A percentile compares a stretch with the other conserved stretches of the same genome.
Evolutionary conservation across 1,140 invertebrate species (phyloP).

Genomic region (Zeugodacus cucurbitae): DNA sequence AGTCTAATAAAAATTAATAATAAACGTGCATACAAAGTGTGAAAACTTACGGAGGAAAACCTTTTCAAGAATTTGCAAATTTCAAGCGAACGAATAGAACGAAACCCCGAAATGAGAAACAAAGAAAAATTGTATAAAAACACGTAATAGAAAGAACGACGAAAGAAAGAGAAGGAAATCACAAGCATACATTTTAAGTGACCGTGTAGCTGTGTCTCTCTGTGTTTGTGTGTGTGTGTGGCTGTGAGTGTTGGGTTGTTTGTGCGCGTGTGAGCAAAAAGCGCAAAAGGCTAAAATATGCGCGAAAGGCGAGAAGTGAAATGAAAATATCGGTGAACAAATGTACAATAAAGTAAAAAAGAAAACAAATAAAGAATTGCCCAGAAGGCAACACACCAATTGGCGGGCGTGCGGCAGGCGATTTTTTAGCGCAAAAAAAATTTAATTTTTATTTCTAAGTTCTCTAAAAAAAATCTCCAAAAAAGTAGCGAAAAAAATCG

Average conservation of each 20-base stretch:
- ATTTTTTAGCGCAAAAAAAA: background rate
- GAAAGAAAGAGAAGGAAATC: constrained; percentile 25
- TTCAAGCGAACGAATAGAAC: background rate
- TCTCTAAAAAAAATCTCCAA: background rate
- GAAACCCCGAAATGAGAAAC: background rate
- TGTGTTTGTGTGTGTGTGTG: background rate
- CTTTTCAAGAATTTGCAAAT: background rate
- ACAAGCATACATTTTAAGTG: background rate
- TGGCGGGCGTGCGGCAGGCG: background rate
- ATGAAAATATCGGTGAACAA: constrained; percentile 27
- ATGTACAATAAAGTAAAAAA: background rate
- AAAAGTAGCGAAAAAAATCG: background rate
- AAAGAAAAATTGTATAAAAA: constrained; percentile 9
- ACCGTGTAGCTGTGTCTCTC: background rate
- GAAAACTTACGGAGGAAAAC: background rate
- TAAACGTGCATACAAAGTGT: background rate
- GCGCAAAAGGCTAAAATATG: constrained; percentile 7
- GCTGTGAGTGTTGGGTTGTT: background rate
- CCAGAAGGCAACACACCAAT: background rate
- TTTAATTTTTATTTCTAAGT: background rate
- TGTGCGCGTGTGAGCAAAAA: background rate
- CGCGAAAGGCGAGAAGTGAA: background rate
- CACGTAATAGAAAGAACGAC: constrained; percentile 8
- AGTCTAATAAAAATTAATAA: constrained; percentile 38
- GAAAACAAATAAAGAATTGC: background rate